phyloP scores from a whole-genome alignment of 2,113 vertebrate species.

The Limnothrissa miodon region DNA sequence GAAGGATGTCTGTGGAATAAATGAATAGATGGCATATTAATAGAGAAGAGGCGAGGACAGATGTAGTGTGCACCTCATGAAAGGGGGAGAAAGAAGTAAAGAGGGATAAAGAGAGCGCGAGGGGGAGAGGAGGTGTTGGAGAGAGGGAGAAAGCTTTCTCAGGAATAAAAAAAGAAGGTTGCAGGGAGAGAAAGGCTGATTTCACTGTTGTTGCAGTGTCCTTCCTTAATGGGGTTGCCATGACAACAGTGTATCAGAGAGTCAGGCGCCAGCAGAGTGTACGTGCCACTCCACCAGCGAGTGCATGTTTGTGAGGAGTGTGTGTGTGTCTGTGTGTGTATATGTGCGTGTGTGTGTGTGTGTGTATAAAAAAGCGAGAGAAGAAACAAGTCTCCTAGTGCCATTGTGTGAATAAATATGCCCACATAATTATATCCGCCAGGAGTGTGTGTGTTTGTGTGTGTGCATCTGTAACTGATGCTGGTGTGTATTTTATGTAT shows the following conservation, averaged over 20 bases:
- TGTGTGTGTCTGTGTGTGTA: constrained; percentile 17
- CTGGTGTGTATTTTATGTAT: background rate
- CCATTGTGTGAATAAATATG: constrained; percentile 9
- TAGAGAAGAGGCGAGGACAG: constrained; percentile 43
- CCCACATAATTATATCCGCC: constrained; percentile 3
- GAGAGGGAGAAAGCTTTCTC: constrained; percentile 55
- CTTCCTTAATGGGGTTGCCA: constrained; percentile 78
- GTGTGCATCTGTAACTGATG: background rate
- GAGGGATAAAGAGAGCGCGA: constrained; percentile 50
- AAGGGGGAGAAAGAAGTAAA: background rate
- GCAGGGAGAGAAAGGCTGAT: constrained; percentile 60
- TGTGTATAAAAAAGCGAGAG: constrained; percentile 13
- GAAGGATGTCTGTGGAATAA: constrained; percentile 44
- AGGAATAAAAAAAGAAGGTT: constrained; percentile 46
- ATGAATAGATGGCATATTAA: constrained; percentile 57
- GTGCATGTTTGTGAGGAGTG: constrained; percentile 34
- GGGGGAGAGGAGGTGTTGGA: constrained; percentile 44
- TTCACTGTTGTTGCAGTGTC: constrained; percentile 70
- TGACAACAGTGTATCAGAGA: constrained; percentile 74
- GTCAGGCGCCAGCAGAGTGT: constrained; percentile 57
- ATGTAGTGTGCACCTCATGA: background rate
- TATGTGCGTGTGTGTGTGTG: constrained; percentile 31
- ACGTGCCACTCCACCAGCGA: constrained; percentile 27
- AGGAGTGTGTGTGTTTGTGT: background rate
- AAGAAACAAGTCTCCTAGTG: background rate